Evolutionary conservation across 2,888 invertebrate species (phyloP).

Genomic region (Brassicogethes aeneus): DNA sequence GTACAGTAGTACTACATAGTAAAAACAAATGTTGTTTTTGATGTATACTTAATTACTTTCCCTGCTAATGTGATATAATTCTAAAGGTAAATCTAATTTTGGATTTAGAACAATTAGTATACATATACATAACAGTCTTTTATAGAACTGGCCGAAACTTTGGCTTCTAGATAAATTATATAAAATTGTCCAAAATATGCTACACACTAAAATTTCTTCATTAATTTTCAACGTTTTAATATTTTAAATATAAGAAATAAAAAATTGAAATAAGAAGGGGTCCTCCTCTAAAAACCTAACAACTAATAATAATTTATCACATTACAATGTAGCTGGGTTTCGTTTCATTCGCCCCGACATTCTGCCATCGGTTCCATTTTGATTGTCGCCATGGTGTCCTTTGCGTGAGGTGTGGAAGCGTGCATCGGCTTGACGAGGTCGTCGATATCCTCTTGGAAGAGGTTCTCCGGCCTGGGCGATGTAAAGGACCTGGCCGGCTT

Average conservation of each 20-base stretch:
- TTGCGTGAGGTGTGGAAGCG: conserved; percentile 40
- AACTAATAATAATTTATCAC: conserved; percentile 40
- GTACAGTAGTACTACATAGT: no score
- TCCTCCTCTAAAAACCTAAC: conserved; percentile 7
- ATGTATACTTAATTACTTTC: conserved; percentile 11
- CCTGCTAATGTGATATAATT: conserved; percentile 29
- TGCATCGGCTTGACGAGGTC: conserved; percentile 54
- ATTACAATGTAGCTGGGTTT: conserved; percentile 41
- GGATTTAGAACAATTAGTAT: conserved; percentile 42
- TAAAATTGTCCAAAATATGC: conserved; percentile 40
- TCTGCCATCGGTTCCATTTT: conserved; percentile 64
- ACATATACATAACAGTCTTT: conserved; percentile 63
- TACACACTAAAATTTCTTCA: conserved; percentile 35
- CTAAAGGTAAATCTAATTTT: conserved; percentile 33
- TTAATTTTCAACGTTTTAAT: conserved; percentile 28
- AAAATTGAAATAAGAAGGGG: neutral
- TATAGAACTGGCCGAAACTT: conserved; percentile 56
- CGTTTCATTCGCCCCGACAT: conserved; percentile 55
- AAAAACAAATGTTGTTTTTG: no score
- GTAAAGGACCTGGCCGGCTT: conserved; percentile 55
- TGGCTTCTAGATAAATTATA: conserved; percentile 40
- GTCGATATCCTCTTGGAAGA: conserved; percentile 55
- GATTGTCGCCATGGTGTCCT: conserved; percentile 52
- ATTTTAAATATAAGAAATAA: conserved; percentile 19
- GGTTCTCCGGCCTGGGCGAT: conserved; percentile 49